Conservation (phyloP, 2,113 vertebrate genomes). For the Pyrgilauda ruficollis region DNA sequence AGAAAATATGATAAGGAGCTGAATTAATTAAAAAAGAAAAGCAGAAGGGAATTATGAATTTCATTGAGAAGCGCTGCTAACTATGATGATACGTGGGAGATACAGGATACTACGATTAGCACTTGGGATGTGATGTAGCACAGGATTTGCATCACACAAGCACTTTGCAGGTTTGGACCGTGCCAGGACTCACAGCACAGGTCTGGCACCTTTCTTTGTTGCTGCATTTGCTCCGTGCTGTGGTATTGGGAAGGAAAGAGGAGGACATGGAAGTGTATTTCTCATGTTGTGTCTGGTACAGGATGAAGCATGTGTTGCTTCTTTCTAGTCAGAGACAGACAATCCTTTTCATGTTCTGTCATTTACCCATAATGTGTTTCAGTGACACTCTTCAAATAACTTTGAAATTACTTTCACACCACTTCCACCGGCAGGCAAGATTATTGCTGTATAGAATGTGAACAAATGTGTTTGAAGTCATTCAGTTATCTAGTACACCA, state of each 20-base stretch:
- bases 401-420: neutral
- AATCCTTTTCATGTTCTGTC: neutral
- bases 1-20: neutral
- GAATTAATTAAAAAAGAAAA: conserved; percentile 17
- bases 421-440: neutral
- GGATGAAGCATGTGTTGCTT: neutral
- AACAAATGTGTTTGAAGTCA: neutral
- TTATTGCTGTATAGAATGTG: neutral
- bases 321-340: neutral
- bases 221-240: neutral
- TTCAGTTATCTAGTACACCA: neutral
- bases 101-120: neutral
- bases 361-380: neutral
- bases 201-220: neutral
- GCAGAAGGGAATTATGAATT: neutral
- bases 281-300: neutral
- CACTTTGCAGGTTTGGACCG: neutral
- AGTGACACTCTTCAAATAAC: neutral
- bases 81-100: neutral
- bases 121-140: neutral
- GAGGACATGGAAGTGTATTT: neutral
- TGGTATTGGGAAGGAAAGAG: neutral
- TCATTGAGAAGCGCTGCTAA: neutral
- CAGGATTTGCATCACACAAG: neutral
- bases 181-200: neutral